Evolutionary conservation across 2,113 vertebrate genomes (phyloP).

Genomic region (Melanostigma gelatinosum): DNA sequence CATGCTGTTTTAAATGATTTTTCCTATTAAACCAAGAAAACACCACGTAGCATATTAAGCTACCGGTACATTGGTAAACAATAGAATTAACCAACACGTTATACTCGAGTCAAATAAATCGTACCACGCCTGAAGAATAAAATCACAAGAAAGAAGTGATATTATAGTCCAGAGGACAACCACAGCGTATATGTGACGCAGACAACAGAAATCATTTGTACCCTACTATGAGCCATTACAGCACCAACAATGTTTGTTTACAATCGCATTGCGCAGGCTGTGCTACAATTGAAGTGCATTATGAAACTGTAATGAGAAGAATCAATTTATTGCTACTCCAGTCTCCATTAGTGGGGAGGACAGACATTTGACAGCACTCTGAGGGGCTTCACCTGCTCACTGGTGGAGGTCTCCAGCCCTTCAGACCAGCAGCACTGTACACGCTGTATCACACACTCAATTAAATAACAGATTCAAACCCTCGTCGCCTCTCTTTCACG

Average conservation of each 20-base stretch:
- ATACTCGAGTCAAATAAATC: background rate
- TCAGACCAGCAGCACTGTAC: constrained; percentile 59
- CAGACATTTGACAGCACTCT: constrained; percentile 15
- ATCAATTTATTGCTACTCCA: constrained; percentile 49
- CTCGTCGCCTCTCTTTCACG: constrained; percentile 22
- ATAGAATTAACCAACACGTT: background rate
- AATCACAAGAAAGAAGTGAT: background rate
- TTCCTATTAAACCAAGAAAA: background rate
- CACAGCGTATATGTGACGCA: background rate
- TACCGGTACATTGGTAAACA: background rate
- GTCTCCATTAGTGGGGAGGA: constrained; percentile 43
- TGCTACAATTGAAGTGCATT: constrained; percentile 50
- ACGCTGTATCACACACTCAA: constrained; percentile 68
- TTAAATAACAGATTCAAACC: constrained; percentile 68
- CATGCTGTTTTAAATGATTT: background rate
- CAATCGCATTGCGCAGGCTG: constrained; percentile 29
- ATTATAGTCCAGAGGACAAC: background rate
- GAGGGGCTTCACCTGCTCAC: constrained; percentile 58
- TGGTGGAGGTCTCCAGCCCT: constrained; percentile 70
- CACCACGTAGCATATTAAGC: background rate
- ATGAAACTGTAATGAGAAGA: constrained; percentile 44
- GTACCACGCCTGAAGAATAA: background rate
- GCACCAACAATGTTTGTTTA: constrained; percentile 50
- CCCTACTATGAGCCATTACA: constrained; percentile 10
- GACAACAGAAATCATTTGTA: constrained; percentile 29